Evolutionary conservation across 2,113 vertebrate species (phyloP).

Genomic region (Gallinago media): DNA sequence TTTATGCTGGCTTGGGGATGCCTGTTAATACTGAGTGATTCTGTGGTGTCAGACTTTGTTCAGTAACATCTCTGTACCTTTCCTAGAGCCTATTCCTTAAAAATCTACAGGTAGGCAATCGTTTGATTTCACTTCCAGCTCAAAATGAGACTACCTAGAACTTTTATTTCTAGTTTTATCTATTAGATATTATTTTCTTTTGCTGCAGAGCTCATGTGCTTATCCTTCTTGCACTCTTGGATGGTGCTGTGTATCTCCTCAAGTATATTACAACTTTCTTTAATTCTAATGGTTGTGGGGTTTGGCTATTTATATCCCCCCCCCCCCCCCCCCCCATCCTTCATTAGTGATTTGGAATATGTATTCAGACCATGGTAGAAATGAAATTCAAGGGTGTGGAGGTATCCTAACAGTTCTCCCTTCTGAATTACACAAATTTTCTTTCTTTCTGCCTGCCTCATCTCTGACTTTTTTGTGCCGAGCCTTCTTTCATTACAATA

Average conservation of each 20-base stretch:
- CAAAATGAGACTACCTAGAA: background rate
- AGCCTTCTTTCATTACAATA: background rate
- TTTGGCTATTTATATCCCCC: background rate
- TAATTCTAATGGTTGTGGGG: background rate
- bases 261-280: background rate
- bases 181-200: background rate
- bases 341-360: background rate
- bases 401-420: background rate
- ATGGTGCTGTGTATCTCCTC: background rate
- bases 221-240: background rate
- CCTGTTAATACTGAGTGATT: background rate
- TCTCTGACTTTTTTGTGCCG: background rate
- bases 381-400: background rate
- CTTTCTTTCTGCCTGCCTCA: background rate
- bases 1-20: background rate
- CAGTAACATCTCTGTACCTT: background rate
- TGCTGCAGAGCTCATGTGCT: fast-evolving
- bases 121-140: background rate
- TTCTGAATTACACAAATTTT: background rate
- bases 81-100: background rate
- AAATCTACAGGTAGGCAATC: conserved; percentile 12
- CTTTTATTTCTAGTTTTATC: fast-evolving
- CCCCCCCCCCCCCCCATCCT: background rate
- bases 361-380: background rate
- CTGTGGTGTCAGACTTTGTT: background rate